phyloP scores from a whole-genome alignment of 2,113 vertebrate genomes.

The Pterocles orientalis region DNA sequence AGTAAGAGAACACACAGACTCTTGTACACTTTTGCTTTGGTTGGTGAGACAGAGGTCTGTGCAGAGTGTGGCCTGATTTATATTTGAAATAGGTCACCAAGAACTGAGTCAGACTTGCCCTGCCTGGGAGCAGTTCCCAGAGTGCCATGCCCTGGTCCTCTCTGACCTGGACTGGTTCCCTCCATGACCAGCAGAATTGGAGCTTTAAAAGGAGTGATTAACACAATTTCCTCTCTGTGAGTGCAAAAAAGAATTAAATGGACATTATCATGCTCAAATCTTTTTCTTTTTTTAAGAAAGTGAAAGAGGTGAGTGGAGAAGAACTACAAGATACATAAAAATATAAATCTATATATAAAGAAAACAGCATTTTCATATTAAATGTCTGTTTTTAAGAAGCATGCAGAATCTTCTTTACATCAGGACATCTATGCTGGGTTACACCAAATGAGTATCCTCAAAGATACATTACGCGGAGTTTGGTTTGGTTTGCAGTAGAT shows the following conservation, averaged over 20 bases:
- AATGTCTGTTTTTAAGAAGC: background rate
- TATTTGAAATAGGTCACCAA: background rate
- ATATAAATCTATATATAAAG: background rate
- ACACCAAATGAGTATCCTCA: background rate
- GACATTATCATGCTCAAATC: background rate
- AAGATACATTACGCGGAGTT: background rate
- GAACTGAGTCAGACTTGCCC: constrained; percentile 1
- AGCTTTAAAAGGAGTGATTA: background rate
- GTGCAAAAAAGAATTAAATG: background rate
- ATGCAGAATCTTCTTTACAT: background rate
- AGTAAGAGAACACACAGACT: constrained; percentile 21
- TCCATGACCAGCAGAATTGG: background rate
- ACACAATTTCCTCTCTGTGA: background rate
- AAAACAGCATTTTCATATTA: background rate
- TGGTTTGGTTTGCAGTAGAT: background rate
- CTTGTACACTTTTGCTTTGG: background rate
- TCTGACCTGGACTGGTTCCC: background rate
- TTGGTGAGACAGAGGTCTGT: background rate
- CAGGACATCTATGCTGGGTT: background rate
- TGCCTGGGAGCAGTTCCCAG: background rate
- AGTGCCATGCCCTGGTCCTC: background rate
- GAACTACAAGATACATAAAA: background rate
- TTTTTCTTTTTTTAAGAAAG: background rate
- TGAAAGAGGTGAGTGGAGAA: background rate
- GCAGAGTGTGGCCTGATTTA: constrained; percentile 15